Evolutionary conservation across 1,140 invertebrate species (phyloP).

Genomic region (Araneus ventricosus): DNA sequence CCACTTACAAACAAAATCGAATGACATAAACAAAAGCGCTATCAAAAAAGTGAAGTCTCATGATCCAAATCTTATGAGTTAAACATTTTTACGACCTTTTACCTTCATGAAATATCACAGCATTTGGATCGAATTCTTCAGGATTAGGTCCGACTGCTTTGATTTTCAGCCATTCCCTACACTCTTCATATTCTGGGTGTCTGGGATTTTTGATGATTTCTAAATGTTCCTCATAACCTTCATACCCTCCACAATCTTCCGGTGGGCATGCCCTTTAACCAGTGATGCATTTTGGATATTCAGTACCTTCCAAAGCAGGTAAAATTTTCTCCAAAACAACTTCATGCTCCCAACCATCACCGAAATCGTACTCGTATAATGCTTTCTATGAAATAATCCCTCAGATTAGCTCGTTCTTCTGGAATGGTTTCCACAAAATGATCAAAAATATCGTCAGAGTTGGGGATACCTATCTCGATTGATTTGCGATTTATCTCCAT

Average conservation of each 20-base stretch:
- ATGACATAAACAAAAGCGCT: too few relatives aligned
- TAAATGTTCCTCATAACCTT: conserved; percentile 19
- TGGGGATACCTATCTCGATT: not conserved
- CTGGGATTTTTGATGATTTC: not conserved
- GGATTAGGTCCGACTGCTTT: not conserved
- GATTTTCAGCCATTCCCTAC: not conserved
- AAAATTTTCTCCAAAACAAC: conserved; percentile 23
- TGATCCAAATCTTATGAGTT: too few relatives aligned
- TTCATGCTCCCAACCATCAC: conserved; percentile 37
- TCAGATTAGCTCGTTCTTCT: not conserved
- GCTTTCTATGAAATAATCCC: not conserved
- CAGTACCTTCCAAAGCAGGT: not conserved
- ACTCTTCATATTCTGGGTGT: conserved; percentile 8
- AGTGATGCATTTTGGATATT: conserved; percentile 3
- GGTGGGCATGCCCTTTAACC: conserved; percentile 50
- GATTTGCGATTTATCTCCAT: not conserved
- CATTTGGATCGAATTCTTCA: not conserved
- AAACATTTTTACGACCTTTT: not conserved
- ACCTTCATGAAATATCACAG: conserved; percentile 2
- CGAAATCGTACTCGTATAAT: conserved; percentile 13
- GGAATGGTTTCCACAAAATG: not conserved
- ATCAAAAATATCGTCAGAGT: not conserved
- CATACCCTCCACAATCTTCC: conserved; percentile 11
- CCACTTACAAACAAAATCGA: too few relatives aligned
- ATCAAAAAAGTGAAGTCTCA: too few relatives aligned